Evolutionary conservation across 2,888 invertebrate species (phyloP), one percentile per base, ranked within the genome.

Genomic region (Noctuana brunneofusca): DNA sequence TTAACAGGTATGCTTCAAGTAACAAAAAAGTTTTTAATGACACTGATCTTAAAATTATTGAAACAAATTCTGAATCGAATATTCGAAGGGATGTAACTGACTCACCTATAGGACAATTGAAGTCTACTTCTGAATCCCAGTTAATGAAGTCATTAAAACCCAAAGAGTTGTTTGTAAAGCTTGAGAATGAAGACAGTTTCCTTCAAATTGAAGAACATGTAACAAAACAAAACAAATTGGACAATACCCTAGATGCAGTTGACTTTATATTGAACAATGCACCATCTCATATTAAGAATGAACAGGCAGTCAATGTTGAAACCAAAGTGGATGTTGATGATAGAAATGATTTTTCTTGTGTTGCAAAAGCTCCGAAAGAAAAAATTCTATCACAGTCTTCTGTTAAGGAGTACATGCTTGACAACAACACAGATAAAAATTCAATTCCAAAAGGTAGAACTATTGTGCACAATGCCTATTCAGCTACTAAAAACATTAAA

Each of bases 61-160:
- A 86, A 78, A 74, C 79, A 35, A 81, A 80, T 69, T 87, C 88
- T 8, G 78, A 83, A 69, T 87, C 88, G 11, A 76, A 86, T 65
- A 69, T 83, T 52, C 4, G n/a, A 24, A 35, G 5, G n/a, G 38
- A 27, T 20, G 3, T 8, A 9, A 14, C 14, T 0, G 18, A 41
- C 5, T 16, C 35, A 22, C n/a, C 4, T 6, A 12, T 9, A n/a
- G n/a, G 20, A 11, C n/a, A 64, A 27, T 49, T 64, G 18, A 50
- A 46, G 24, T 58, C 64, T n/a, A 41, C 35, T 50, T 66, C 18
- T 27, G 32, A 35, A 58, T 57, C 59, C n/a, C 8, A 60, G 49
- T 35, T 65, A 18, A 53, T 52, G 70, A 24, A 14, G 14, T 38
- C n/a, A n/a, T n/a, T n/a, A 2, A 14, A 38, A 38, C 14, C 38